A percentile compares a stretch with the other conserved stretches of the same genome.
These are phyloP conservation scores for Gonioctena quinquepunctata DNA, from an alignment of 1,140 invertebrate genomes.

Conservation along the genomic window DNA sequence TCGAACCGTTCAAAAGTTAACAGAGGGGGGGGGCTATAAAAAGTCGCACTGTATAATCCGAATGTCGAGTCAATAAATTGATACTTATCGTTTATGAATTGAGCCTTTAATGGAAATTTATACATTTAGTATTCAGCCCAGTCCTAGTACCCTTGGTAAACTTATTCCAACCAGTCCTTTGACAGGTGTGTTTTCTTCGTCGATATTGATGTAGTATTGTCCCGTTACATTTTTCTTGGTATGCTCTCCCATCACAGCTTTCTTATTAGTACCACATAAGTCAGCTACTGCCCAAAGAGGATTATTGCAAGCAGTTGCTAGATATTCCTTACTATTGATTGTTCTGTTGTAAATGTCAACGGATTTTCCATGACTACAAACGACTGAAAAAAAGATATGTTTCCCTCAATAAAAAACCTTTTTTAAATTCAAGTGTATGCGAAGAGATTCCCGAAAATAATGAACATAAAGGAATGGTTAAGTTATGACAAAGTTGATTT, in stretches of 20 bases:
- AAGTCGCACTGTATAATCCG: neutral
- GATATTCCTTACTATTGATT: slow-evolving; percentile 7
- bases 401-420: too few relatives aligned
- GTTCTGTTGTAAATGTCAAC: slow-evolving; percentile 26
- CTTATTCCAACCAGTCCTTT: neutral
- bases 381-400: slow-evolving; percentile 6
- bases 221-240: neutral
- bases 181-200: neutral
- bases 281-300: neutral
- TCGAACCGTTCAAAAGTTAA: too few relatives aligned
- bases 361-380: slow-evolving; percentile 31
- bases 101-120: neutral
- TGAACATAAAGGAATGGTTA: neutral
- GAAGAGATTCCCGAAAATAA: neutral
- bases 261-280: neutral
- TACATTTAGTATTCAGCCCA: neutral
- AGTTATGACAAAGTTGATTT: neutral
- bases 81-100: neutral
- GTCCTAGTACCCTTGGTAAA: neutral
- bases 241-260: neutral
- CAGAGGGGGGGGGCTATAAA: too few relatives aligned
- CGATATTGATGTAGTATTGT: neutral
- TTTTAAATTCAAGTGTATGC: too few relatives aligned
- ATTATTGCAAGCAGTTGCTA: slow-evolving; percentile 5
- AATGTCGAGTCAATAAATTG: neutral